Conservation (phyloP, 2,113 vertebrate genomes). For the Tonatia bakeri region DNA sequence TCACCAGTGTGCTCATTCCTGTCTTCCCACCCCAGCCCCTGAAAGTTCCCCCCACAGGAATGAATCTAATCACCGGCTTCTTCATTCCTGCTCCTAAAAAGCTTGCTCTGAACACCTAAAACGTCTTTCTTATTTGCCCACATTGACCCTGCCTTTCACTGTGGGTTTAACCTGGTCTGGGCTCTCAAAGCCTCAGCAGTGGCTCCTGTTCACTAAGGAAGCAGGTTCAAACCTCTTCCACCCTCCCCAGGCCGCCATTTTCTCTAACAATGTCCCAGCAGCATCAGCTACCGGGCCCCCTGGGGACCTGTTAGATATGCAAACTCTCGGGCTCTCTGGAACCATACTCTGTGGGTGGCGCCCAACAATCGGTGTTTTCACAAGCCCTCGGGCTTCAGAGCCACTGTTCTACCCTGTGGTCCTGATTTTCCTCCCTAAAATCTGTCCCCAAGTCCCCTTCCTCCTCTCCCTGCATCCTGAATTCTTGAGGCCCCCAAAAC, state of each 20-base stretch:
- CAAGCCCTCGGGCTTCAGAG: not conserved
- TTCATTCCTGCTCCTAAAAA: not conserved
- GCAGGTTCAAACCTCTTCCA: not conserved
- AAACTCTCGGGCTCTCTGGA: not conserved
- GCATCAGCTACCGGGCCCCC: not conserved
- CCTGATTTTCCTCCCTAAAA: not conserved
- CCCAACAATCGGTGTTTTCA: not conserved
- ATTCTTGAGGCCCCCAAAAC: not conserved
- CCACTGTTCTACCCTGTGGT: not conserved
- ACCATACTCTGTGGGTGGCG: not conserved
- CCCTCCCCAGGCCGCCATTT: not conserved
- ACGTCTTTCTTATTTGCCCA: not conserved
- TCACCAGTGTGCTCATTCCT: not conserved
- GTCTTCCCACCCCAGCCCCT: not conserved
- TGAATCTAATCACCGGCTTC: not conserved
- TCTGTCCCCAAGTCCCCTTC: not conserved
- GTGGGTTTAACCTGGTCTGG: not conserved
- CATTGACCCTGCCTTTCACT: not conserved
- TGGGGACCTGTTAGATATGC: not conserved
- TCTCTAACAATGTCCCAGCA: not conserved
- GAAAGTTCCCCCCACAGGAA: not conserved
- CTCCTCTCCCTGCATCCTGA: not conserved
- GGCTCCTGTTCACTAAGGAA: not conserved
- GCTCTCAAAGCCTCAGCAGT: not conserved
- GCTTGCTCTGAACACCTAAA: not conserved